Evolutionary conservation across 2,888 invertebrate species (phyloP), one percentile per base, ranked within the genome.

Genomic region (Neuroscelio doddi): DNA sequence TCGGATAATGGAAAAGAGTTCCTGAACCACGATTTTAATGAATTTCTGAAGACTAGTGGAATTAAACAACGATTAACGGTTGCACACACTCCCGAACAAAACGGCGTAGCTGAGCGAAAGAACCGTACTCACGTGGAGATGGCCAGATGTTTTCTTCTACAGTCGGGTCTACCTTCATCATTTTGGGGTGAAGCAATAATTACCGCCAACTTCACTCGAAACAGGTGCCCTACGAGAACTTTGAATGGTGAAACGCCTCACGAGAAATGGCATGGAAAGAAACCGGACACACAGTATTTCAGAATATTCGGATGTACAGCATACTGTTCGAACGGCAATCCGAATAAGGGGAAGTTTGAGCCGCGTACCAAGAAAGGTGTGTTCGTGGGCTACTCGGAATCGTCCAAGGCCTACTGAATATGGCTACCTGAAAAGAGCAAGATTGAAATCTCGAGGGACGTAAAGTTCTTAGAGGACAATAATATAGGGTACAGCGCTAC

Each of bases 71-170:
- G 38, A 46, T 49, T 64, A 4, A 68, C 77, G 0, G 62, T 70
- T 1, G 62, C 78, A 0, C 66, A 76, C 27, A 75, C 71, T 3
- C 77, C 76, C 1, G 68, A 78, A 51, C 74, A 75, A 36, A 81
- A 80, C 64, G 80, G 77, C 1, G 39, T 70, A 2, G 73, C 80
- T 3, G 81, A 82, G 57, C 42, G 78, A 5, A 71, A 73, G 38
- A 69, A 66, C 30, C 17, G 64, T 9, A 64, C 66, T 21, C 36
- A 63, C 26, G 9, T 61, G 12, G 69, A 79, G 24, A 65, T 50
- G 50, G 61, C 65, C 1, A 36, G 64, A 9, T 64, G 61, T 12
- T 12, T 51, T 14, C 26, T 68, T 0, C 5, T 44, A 0, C 49
- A 61, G 10, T 49, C 64, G 17, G 42, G 24, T 27, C 12, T 64